A percentile compares a stretch with the other conserved stretches of the same genome.
These are phyloP conservation scores for Desoria tigrina DNA, from an alignment of 2,888 invertebrate species.

Conservation along the genomic window DNA sequence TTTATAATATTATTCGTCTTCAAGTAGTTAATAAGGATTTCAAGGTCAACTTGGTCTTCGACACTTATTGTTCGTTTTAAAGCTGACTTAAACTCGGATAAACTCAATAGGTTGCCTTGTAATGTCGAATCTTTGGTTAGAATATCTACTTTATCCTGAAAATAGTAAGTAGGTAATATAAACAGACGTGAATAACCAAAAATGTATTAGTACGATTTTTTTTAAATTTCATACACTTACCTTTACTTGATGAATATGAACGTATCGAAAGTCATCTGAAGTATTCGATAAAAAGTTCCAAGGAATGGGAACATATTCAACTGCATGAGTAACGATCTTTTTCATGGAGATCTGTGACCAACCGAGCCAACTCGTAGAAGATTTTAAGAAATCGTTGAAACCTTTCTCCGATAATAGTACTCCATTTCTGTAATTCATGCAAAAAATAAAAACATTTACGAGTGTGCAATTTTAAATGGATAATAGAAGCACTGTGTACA, in stretches of 20 bases:
- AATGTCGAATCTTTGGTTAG: constrained; percentile 14
- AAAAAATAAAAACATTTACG: neutral
- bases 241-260: constrained; percentile 23
- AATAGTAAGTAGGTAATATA: constrained; percentile 6
- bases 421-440: constrained; percentile 20
- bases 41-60: constrained; percentile 29
- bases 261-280: constrained; percentile 14
- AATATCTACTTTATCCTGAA: constrained; percentile 12
- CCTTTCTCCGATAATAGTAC: constrained; percentile 17
- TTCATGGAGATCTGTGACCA: constrained; percentile 22
- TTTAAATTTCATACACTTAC: no score
- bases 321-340: neutral
- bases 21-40: constrained; percentile 34
- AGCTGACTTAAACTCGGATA: constrained; percentile 30
- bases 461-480: no score
- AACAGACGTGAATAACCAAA: no score
- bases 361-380: constrained; percentile 25
- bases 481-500: no score
- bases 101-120: constrained; percentile 32
- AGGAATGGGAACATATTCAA: constrained; percentile 7
- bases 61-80: constrained; percentile 11
- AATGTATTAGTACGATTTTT: no score
- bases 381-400: constrained; percentile 18
- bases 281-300: constrained; percentile 19
- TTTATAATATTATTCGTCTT: constrained; percentile 23